phyloP scores from a whole-genome alignment of 2,113 vertebrate genomes.

The Misgurnus mizolepis region DNA sequence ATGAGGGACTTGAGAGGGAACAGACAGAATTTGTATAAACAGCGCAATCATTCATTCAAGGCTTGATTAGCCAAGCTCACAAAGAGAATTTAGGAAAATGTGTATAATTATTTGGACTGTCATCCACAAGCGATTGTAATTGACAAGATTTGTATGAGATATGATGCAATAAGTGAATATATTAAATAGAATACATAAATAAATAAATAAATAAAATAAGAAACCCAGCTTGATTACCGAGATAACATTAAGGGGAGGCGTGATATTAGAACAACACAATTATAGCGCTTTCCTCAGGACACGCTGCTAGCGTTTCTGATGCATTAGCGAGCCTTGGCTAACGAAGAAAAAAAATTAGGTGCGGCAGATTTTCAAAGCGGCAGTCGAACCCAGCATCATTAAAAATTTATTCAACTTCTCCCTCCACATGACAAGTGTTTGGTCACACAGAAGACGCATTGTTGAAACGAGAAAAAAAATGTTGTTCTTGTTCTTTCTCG shows the following conservation, averaged over 20 bases:
- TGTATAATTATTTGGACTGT: constrained; percentile 90
- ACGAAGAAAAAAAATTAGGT: constrained; percentile 90
- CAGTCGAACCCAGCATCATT: constrained; percentile 92
- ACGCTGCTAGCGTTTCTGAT: constrained; percentile 87
- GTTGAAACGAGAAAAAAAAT: constrained; percentile 77
- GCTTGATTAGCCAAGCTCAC: constrained; percentile 89
- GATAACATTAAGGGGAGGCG: constrained; percentile 88
- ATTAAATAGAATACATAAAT: constrained; percentile 62
- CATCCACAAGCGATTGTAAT: constrained; percentile 85
- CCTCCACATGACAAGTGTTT: constrained; percentile 88
- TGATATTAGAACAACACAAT: constrained; percentile 91
- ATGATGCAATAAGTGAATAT: constrained; percentile 66
- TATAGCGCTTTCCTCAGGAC: constrained; percentile 87
- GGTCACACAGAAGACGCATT: constrained; percentile 87
- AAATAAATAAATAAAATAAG: constrained; percentile 77
- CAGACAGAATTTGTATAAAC: constrained; percentile 79
- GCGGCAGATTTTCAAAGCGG: constrained; percentile 95
- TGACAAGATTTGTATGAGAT: constrained; percentile 80
- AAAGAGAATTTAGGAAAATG: constrained; percentile 84
- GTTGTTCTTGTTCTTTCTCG: constrained; percentile 75
- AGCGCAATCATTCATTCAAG: constrained; percentile 80
- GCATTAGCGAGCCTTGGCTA: constrained; percentile 91
- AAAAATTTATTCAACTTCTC: constrained; percentile 97
- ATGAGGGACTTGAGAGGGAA: constrained; percentile 51
- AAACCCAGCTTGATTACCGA: constrained; percentile 89